Evolutionary conservation across 2,888 invertebrate species (phyloP), one percentile per base, ranked within the genome.

Genomic region (Nemoura dubitans): DNA sequence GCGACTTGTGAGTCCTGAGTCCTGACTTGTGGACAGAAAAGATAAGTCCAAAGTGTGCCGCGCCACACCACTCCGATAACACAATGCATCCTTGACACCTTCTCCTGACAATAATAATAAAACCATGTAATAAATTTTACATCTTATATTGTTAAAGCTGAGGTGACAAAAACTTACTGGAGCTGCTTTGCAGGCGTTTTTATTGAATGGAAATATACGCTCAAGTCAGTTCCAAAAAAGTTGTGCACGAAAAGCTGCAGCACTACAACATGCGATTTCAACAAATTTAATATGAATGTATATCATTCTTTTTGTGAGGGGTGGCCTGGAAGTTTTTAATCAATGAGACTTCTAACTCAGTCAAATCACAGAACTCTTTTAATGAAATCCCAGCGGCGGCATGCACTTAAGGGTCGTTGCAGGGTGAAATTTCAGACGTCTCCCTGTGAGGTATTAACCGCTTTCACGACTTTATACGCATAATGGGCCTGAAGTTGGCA

Each of bases 41-140:
- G 78, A 78, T 78, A 28, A 78, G 78, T 78, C 27, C n/a, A 78
- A 78, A 78, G 78, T 78, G 78, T 78, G 78, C 78, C 78, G 78
- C 26, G 78, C 28, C 28, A 78, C 59, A 21, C 10, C 21, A 59
- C 16, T 10, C 10, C 21, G 59, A 59, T 59, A 59, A 6, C 28
- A 78, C 78, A 78, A 78, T 78, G 78, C 26, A 78, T 27, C 78
- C 28, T 78, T 78, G 78, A 78, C 78, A 78, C 28, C 78, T 27
- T 10, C n/a, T 6, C 5, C 10, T 27, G 28, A 27, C 28, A 27
- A 28, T 7, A 26, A 78, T 10, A 78, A 78, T 16, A 78, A 78
- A 78, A 78, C 28, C 27, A 78, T 14, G 25, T 27, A 78, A 78
- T 27, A 59, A 59, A 59, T 59, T 16, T 59, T 59, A 59, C 59